Conservation (phyloP, 1,140 invertebrate species). For the Neuroterus valhalla region DNA sequence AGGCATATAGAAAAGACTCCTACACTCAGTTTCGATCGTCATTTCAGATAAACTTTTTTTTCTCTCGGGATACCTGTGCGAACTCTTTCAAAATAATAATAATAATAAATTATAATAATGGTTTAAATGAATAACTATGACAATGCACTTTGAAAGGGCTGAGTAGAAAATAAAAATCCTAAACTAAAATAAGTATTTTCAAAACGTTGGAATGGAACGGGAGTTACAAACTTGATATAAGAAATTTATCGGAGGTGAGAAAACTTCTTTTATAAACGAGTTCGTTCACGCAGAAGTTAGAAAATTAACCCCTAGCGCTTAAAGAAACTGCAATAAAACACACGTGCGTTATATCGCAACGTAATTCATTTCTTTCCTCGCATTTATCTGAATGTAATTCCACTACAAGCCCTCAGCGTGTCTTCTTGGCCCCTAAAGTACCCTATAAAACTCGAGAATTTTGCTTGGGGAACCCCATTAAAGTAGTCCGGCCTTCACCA, state of each 20-base stretch:
- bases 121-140: too few relatives aligned
- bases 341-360: not conserved
- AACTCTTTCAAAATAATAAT: too few relatives aligned
- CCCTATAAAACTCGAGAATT: constrained; percentile 27
- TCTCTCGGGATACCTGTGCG: too few relatives aligned
- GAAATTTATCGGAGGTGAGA: not conserved
- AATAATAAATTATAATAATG: too few relatives aligned
- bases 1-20: too few relatives aligned
- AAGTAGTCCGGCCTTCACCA: constrained; percentile 15
- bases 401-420: not conserved
- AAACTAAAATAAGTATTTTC: not conserved
- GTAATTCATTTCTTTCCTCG: constrained; percentile 25
- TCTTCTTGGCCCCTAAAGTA: constrained; percentile 3
- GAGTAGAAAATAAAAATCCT: too few relatives aligned
- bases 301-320: constrained; percentile 7
- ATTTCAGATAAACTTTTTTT: too few relatives aligned
- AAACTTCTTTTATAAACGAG: constrained; percentile 13
- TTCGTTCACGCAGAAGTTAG: constrained; percentile 16
- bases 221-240: not conserved
- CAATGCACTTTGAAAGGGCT: too few relatives aligned
- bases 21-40: too few relatives aligned
- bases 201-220: not conserved
- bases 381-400: constrained; percentile 29
- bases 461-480: constrained; percentile 19
- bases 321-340: constrained; percentile 14